Conservation (phyloP, 2,888 invertebrate genomes). For the Fragum fragum region DNA sequence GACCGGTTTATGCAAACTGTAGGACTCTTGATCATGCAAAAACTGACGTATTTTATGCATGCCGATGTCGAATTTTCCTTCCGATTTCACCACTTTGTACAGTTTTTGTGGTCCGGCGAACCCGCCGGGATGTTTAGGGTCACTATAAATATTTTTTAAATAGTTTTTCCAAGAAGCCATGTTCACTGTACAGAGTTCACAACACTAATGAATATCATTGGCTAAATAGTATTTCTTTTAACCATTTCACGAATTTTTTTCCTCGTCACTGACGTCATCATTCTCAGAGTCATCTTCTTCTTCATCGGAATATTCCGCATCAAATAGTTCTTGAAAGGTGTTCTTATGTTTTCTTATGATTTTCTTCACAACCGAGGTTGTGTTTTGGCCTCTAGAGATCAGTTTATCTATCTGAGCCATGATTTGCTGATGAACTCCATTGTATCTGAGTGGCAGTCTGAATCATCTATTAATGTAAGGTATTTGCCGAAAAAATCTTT, state of each 20-base stretch:
- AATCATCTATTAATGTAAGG: constrained; percentile 14
- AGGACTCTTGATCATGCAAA: constrained; percentile 60
- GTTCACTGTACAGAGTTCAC: neutral
- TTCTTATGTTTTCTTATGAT: too few relatives aligned
- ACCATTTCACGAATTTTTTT: constrained; percentile 17
- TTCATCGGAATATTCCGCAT: neutral
- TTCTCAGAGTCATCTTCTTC: too few relatives aligned
- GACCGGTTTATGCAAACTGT: constrained; percentile 60
- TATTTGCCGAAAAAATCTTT: constrained; percentile 30
- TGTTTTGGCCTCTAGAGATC: too few relatives aligned
- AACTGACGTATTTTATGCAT: constrained; percentile 66
- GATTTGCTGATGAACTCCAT: too few relatives aligned
- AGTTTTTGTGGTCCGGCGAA: constrained; percentile 64
- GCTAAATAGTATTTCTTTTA: neutral
- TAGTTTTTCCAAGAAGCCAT: constrained; percentile 58
- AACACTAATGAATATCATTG: neutral
- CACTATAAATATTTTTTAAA: constrained; percentile 54
- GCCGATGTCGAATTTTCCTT: constrained; percentile 64
- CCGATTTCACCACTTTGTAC: constrained; percentile 54
- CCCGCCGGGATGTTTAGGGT: constrained; percentile 55
- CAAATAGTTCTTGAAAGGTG: too few relatives aligned
- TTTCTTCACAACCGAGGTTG: too few relatives aligned
- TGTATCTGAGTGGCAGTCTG: too few relatives aligned
- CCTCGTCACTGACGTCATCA: neutral
- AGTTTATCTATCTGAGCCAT: too few relatives aligned